These are phyloP conservation scores for Psix sp. DNA, from an alignment of 1,140 invertebrate species.

Conservation along the genomic window DNA sequence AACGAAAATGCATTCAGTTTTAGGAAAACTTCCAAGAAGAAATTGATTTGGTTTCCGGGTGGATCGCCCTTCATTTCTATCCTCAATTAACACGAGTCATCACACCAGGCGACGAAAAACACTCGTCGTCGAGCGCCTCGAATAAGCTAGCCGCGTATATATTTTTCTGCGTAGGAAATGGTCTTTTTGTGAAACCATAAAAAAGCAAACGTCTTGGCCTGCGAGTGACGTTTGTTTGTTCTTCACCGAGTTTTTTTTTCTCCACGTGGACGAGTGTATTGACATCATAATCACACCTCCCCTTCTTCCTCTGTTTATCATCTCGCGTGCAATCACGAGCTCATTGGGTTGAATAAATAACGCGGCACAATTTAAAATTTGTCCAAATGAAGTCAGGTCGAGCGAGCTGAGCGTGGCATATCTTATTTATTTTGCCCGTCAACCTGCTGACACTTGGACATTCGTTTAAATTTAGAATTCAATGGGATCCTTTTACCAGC, in stretches of 20 bases:
- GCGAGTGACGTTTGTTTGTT: constrained; percentile 51
- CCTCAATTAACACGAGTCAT: constrained; percentile 64
- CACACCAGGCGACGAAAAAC: constrained; percentile 25
- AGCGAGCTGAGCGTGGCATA: constrained; percentile 61
- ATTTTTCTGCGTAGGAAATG: constrained; percentile 42
- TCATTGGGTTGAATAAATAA: constrained; percentile 53
- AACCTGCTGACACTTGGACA: constrained; percentile 76
- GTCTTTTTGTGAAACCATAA: constrained; percentile 54
- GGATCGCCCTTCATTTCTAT: constrained; percentile 61
- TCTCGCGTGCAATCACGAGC: constrained; percentile 26
- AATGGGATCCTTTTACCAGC: constrained; percentile 76
- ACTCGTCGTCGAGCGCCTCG: constrained; percentile 32
- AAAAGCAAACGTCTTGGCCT: constrained; percentile 50
- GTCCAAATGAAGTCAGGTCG: constrained; percentile 47
- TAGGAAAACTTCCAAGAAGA: not conserved
- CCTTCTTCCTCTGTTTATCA: too few species aligned
- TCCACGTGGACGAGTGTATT: constrained; percentile 53
- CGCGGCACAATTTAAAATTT: constrained; percentile 54
- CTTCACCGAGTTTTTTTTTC: constrained; percentile 18
- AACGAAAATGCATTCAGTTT: too few species aligned
- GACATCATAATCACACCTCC: constrained; percentile 50
- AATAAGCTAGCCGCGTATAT: constrained; percentile 14
- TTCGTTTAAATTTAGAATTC: constrained; percentile 78
- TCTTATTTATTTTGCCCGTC: constrained; percentile 78
- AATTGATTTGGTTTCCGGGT: constrained; percentile 61